A percentile compares a stretch with the other conserved stretches of the same genome.
phyloP scores from a whole-genome alignment of 2,113 vertebrate species.

The Mastomys coucha region DNA sequence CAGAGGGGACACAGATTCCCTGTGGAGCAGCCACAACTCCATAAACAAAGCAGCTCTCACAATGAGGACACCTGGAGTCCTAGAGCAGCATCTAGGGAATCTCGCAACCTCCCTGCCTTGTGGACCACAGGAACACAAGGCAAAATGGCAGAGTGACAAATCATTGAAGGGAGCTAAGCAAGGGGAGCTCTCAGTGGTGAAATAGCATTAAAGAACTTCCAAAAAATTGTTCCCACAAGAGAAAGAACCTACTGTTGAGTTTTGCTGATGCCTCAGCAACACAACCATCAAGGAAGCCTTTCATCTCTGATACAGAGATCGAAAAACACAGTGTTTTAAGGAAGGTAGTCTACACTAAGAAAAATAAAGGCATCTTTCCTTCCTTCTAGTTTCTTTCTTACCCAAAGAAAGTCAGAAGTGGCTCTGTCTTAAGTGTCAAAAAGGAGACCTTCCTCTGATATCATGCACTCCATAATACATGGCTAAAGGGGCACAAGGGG shows the following conservation, averaged over 20 bases:
- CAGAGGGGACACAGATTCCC: neutral
- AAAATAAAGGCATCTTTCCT: neutral
- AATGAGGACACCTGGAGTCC: neutral
- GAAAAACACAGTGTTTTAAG: neutral
- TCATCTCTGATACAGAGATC: neutral
- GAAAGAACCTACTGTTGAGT: neutral
- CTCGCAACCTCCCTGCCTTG: accelerated
- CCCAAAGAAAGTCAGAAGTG: neutral
- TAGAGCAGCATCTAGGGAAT: neutral
- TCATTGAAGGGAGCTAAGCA: neutral
- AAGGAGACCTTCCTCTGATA: neutral
- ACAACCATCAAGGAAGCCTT: neutral
- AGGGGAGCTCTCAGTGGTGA: neutral
- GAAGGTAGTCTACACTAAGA: neutral
- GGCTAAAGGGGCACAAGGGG: accelerated
- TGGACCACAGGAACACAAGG: neutral
- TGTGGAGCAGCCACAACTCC: neutral
- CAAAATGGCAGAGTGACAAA: neutral
- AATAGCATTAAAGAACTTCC: neutral
- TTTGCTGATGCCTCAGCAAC: neutral
- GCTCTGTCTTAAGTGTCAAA: neutral
- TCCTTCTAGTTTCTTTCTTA: neutral
- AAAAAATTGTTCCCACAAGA: neutral
- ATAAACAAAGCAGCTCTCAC: neutral
- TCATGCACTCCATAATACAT: neutral